These are phyloP conservation scores for Ploceus nigricollis DNA, from an alignment of 2,113 vertebrate species.

Conservation along the genomic window DNA sequence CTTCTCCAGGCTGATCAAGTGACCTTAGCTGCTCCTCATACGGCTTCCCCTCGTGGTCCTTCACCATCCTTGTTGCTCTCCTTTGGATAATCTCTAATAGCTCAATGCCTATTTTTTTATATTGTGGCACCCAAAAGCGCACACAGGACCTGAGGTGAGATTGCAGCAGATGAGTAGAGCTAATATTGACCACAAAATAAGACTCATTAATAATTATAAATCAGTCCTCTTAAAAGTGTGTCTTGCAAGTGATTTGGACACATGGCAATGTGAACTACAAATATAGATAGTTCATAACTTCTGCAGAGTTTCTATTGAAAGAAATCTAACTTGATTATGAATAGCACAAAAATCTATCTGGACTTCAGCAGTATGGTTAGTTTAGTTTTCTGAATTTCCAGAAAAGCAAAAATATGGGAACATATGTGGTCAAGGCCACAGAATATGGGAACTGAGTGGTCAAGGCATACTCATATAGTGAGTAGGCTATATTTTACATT, in stretches of 20 bases:
- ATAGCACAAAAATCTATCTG: background rate
- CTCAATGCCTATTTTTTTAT: background rate
- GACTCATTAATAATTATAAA: background rate
- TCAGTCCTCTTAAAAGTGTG: background rate
- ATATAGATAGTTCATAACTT: background rate
- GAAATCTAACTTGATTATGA: background rate
- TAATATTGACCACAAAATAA: background rate
- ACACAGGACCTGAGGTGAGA: background rate
- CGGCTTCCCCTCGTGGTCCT: fast-evolving
- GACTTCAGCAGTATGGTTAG: background rate
- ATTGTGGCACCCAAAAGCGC: background rate
- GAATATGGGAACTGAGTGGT: background rate
- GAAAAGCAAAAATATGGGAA: background rate
- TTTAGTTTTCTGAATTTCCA: background rate
- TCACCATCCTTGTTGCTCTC: background rate
- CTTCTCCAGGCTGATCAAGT: background rate
- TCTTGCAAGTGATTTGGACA: background rate
- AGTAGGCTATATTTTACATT: background rate
- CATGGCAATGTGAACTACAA: background rate
- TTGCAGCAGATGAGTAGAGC: fast-evolving
- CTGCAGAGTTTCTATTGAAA: background rate
- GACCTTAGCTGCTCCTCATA: background rate
- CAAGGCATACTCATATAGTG: background rate
- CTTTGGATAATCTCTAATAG: background rate
- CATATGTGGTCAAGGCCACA: background rate